Evolutionary conservation across 2,888 invertebrate genomes (phyloP), one percentile per base, ranked within the genome.

Genomic region (Tiliacea citrago): DNA sequence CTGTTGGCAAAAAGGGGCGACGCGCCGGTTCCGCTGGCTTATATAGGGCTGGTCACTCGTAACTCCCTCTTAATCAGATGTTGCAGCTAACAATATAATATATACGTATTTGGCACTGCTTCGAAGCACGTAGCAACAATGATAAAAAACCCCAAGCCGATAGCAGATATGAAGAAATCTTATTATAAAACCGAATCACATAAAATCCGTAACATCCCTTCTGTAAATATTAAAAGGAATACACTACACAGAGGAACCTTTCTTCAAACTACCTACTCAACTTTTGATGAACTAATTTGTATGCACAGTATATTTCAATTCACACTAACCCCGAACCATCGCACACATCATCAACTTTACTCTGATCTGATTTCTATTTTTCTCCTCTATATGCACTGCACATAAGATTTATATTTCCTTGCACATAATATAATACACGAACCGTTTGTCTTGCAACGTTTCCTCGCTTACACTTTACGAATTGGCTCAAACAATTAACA

Each of bases 361-460:
- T n/a, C n/a, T n/a, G n/a, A n/a, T 87, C 90, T 88, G 85, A 89
- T 89, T 91, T 91, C 86, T 91, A 91, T 92, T 92, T 95, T 94
- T 95, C 93, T 90, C 94, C 92, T 95, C 90, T 95, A 91, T 95
- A 91, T 94, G 96, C 96, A 96, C 96, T 93, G 96, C 96, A 96
- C 96, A 91, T 94, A 94, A 94, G 89, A 91, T 95, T 95, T 95
- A 92, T 93, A 91, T 91, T 93, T 95, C 94, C 94, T 93, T 90
- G 96, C 95, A 96, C 96, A 90, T 90, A 77, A 82, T 82, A 90
- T 90, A 88, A 93, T 92, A 93, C 92, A 91, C 90, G 88, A 85
- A 92, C 90, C 91, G 82, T 92, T 93, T 93, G 89, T 93, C 93
- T 95, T 92, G 91, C 92, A 90, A 90, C 86, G 86, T 90, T 93